Evolutionary conservation across 2,888 invertebrate genomes (phyloP).

Genomic region (Rotaria macrura): DNA sequence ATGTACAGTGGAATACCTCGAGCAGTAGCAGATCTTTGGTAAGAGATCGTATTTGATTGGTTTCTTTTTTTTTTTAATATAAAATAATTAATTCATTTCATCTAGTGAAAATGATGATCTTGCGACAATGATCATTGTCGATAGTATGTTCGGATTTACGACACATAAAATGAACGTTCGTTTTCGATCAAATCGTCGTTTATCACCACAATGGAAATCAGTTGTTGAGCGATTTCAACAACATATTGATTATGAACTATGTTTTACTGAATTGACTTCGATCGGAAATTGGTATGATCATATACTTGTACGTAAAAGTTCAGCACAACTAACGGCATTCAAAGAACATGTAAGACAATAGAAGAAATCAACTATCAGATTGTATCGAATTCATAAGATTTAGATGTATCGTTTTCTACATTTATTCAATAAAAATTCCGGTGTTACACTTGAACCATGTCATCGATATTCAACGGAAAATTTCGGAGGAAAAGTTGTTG

Average conservation of each 20-base stretch:
- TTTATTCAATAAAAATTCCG: conserved; percentile 84
- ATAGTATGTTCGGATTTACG: conserved; percentile 82
- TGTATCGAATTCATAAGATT: conserved; percentile 40
- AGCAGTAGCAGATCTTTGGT: neutral
- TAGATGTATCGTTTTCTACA: conserved; percentile 63
- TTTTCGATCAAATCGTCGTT: conserved; percentile 69
- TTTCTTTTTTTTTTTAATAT: neutral
- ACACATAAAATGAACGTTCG: conserved; percentile 83
- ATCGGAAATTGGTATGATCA: conserved; percentile 65
- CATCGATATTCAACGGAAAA: conserved; percentile 88
- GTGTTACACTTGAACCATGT: conserved; percentile 86
- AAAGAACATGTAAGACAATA: conserved; percentile 66
- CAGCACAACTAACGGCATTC: conserved; percentile 64
- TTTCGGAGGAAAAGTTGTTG: conserved; percentile 86
- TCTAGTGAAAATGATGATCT: conserved; percentile 81
- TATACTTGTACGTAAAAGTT: conserved; percentile 50
- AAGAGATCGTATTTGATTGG: neutral
- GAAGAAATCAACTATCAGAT: neutral
- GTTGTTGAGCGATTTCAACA: conserved; percentile 74
- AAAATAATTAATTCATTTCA: neutral
- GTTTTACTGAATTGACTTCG: conserved; percentile 64
- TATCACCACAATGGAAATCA: conserved; percentile 61
- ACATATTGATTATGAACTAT: conserved; percentile 76
- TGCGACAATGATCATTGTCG: conserved; percentile 83
- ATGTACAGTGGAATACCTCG: neutral